phyloP scores from a whole-genome alignment of 2,797 vertebrate genomes.

The Pipistrellus pygmaeus region DNA sequence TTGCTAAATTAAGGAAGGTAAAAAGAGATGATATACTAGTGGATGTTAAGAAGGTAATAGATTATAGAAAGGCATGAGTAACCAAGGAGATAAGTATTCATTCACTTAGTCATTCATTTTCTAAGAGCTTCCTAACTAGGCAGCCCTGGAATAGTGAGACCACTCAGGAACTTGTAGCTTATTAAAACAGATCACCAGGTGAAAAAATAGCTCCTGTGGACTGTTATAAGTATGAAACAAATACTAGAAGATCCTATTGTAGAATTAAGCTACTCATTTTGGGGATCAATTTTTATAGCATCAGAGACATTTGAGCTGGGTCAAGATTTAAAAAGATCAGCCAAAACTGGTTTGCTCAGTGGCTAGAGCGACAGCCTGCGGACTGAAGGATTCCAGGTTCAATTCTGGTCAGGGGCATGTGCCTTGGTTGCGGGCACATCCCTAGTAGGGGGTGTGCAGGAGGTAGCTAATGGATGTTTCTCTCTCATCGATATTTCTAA shows the following conservation, averaged over 20 bases:
- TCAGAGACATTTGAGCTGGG: background rate
- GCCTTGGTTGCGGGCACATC: too few species aligned
- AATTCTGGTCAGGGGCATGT: too few species aligned
- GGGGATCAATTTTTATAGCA: background rate
- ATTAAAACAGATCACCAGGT: background rate
- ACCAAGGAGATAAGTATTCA: background rate
- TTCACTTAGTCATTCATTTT: background rate
- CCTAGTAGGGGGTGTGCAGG: too few species aligned
- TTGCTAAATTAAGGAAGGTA: background rate
- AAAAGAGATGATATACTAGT: background rate
- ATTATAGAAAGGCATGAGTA: background rate
- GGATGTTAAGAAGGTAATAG: background rate
- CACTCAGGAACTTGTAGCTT: background rate
- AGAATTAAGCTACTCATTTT: background rate
- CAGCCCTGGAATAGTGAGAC: background rate
- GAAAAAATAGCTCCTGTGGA: background rate
- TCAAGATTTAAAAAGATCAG: background rate
- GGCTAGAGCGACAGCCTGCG: too few species aligned
- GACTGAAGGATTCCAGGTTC: too few species aligned
- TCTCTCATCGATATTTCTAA: too few species aligned
- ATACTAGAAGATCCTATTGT: background rate
- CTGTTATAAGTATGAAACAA: background rate
- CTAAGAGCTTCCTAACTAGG: background rate
- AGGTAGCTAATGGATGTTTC: too few species aligned
- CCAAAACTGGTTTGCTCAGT: too few species aligned